Conservation (phyloP, 2,888 invertebrate genomes). For the Caenorhabditis becei region DNA sequence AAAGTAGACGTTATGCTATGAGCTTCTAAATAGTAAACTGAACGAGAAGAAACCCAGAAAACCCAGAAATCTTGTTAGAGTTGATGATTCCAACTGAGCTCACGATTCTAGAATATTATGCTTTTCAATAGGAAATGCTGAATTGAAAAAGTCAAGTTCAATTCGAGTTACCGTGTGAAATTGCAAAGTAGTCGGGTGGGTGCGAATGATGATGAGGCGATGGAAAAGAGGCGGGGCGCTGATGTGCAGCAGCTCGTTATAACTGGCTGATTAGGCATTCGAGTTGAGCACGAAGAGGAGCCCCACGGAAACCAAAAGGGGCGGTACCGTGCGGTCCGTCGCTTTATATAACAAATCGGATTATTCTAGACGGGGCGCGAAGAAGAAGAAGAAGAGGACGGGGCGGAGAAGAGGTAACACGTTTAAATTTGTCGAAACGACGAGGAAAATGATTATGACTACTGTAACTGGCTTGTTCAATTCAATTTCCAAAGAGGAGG, state of each 20-base stretch:
- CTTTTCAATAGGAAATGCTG: too few relatives aligned
- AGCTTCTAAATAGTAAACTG: too few relatives aligned
- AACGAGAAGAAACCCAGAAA: too few relatives aligned
- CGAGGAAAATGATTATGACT: conserved; percentile 57
- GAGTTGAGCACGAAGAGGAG: conserved; percentile 22
- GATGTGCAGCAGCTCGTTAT: conserved; percentile 27
- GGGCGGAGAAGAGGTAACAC: conserved; percentile 39
- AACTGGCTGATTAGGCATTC: conserved; percentile 58
- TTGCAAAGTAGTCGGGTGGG: conserved; percentile 10
- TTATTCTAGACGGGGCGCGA: conserved; percentile 39
- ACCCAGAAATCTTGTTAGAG: too few relatives aligned
- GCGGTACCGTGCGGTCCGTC: conserved; percentile 18
- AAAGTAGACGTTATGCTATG: too few relatives aligned
- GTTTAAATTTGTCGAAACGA: conserved; percentile 54
- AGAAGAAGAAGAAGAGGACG: conserved; percentile 14
- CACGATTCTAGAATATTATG: too few relatives aligned
- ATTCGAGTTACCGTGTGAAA: conserved; percentile 20
- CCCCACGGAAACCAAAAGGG: conserved; percentile 24
- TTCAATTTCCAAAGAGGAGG: conserved; percentile 31
- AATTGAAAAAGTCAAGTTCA: too few relatives aligned
- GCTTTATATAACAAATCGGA: conserved; percentile 26
- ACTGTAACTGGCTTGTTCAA: conserved; percentile 48
- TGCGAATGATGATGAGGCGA: background rate
- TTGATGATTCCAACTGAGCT: too few relatives aligned
- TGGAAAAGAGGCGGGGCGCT: conserved; percentile 29